A percentile compares a stretch with the other conserved stretches of the same genome.
Evolutionary conservation across 2,797 vertebrate species (phyloP).

Genomic region (Trachurus trachurus): DNA sequence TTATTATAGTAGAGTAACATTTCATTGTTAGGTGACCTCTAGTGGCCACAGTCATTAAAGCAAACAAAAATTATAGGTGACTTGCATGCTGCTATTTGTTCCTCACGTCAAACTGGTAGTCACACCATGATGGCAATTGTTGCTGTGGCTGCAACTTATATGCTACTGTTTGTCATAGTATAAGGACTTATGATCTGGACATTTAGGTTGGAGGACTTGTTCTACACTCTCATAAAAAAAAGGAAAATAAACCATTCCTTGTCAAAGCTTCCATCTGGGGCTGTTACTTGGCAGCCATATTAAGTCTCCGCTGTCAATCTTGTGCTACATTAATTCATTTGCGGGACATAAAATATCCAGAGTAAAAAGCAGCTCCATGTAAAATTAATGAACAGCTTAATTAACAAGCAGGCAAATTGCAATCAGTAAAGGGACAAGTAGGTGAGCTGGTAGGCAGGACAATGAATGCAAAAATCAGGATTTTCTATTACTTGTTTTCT

Average conservation of each 20-base stretch:
- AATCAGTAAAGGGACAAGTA: conserved; percentile 51
- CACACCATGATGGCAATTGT: neutral
- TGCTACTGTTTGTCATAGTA: too few relatives aligned
- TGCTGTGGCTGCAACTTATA: neutral
- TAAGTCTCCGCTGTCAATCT: conserved; percentile 59
- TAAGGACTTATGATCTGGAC: neutral
- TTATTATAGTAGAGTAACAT: neutral
- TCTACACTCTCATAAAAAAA: conserved; percentile 6
- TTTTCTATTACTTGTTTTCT: conserved; percentile 37
- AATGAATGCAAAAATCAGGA: conserved; percentile 46
- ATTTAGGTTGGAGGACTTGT: neutral
- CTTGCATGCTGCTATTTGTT: neutral
- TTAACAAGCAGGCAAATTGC: conserved; percentile 48
- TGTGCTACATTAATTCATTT: conserved; percentile 56
- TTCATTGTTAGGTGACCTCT: neutral
- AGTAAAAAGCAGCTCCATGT: conserved; percentile 51
- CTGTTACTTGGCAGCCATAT: conserved; percentile 55
- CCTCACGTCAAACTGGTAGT: neutral
- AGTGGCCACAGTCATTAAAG: too few relatives aligned
- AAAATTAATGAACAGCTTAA: conserved; percentile 64
- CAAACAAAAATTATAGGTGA: too few relatives aligned
- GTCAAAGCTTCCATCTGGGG: conserved; percentile 48
- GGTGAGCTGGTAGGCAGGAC: conserved; percentile 7
- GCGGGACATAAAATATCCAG: conserved; percentile 58
- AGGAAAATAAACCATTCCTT: conserved; percentile 23